A percentile compares a stretch with the other conserved stretches of the same genome.
Evolutionary conservation across 1,140 invertebrate genomes (phyloP).

Genomic region (Octopus bimaculoides): DNA sequence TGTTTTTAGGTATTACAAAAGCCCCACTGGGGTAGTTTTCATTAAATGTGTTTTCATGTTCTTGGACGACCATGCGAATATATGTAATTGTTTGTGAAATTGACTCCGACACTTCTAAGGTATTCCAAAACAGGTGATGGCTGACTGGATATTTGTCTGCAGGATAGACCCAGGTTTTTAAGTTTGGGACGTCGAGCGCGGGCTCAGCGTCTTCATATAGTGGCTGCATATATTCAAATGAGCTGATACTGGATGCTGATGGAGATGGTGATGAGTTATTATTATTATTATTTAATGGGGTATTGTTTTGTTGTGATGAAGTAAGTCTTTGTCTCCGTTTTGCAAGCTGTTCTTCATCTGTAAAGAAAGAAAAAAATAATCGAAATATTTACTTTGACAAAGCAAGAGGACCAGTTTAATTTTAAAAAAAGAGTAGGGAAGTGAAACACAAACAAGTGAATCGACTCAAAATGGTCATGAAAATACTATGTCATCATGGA

Average conservation of each 20-base stretch:
- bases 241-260: slow-evolving; percentile 8
- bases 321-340: slow-evolving; percentile 33
- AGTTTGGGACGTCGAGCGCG: not conserved
- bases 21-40: not conserved
- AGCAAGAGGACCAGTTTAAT: too few species aligned
- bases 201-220: too few species aligned
- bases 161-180: not conserved
- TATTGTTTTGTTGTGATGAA: not conserved
- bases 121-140: not conserved
- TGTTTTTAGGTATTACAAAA: slow-evolving; percentile 23
- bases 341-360: slow-evolving; percentile 41
- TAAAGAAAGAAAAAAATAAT: slow-evolving; percentile 4
- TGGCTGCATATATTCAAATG: too few species aligned
- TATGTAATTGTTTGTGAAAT: not conserved
- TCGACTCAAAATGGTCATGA: too few species aligned
- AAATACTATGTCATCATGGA: too few species aligned
- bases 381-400: too few species aligned
- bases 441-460: too few species aligned
- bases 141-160: not conserved
- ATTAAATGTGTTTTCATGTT: slow-evolving; percentile 11
- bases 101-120: not conserved
- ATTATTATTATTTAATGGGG: not conserved
- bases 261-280: slow-evolving; percentile 16
- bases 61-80: not conserved
- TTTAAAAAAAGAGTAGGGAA: too few species aligned